These are phyloP conservation scores for Iphiclides podalirius DNA, from an alignment of 2,888 invertebrate species.

Conservation along the genomic window DNA sequence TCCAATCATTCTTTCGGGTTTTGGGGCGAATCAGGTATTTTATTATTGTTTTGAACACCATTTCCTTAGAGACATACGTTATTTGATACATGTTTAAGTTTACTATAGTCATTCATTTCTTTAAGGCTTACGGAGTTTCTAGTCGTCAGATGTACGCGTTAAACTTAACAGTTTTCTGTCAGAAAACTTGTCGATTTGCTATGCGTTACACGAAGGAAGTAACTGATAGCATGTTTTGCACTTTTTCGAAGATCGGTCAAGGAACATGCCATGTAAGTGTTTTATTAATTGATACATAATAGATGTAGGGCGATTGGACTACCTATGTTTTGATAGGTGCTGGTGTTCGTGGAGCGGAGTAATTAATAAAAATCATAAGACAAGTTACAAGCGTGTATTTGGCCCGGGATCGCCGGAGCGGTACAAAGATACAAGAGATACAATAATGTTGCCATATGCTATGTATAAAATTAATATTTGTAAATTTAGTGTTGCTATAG, in stretches of 20 bases:
- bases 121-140: slow-evolving; percentile 54
- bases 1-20: slow-evolving; percentile 53
- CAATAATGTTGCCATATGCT: no score
- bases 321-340: no score
- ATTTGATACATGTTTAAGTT: neutral
- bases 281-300: no score
- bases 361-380: no score
- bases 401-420: no score
- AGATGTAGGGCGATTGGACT: no score
- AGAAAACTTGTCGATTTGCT: slow-evolving; percentile 58
- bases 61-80: neutral
- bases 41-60: neutral
- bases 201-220: slow-evolving; percentile 62
- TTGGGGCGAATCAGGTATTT: slow-evolving; percentile 53
- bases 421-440: no score
- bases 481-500: no score
- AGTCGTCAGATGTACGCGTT: slow-evolving; percentile 50
- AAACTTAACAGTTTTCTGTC: slow-evolving; percentile 56
- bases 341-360: no score
- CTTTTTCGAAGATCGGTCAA: slow-evolving; percentile 60
- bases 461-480: no score
- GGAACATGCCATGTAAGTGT: slow-evolving; percentile 68
- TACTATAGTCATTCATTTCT: slow-evolving; percentile 19
- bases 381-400: no score
- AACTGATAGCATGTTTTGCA: slow-evolving; percentile 62